A percentile compares a stretch with the other conserved stretches of the same genome.
phyloP scores from a whole-genome alignment of 1,140 invertebrate species.

The Gryllus bimaculatus region DNA sequence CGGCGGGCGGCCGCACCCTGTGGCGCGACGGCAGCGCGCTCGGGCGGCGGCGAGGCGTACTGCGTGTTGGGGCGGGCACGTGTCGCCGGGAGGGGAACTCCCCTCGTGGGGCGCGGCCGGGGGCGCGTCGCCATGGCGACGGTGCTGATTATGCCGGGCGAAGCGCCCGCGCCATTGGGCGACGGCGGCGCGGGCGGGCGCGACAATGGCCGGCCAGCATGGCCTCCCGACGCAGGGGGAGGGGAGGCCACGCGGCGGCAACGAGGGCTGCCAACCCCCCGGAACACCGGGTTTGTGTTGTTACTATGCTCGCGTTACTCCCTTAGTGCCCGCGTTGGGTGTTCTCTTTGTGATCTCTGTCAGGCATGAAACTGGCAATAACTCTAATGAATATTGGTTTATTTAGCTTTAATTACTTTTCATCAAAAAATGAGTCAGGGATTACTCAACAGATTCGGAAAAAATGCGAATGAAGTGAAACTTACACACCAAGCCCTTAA shows the following conservation, averaged over 20 bases:
- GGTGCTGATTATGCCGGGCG: neutral
- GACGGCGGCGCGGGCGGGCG: too few relatives aligned
- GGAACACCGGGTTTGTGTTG: neutral
- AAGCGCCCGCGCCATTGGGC: neutral
- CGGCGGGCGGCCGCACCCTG: neutral
- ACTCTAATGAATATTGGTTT: too few relatives aligned
- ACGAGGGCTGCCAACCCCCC: too few relatives aligned
- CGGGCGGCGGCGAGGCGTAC: neutral
- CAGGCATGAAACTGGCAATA: too few relatives aligned
- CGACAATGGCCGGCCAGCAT: slow-evolving; percentile 2
- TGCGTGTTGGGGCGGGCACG: neutral
- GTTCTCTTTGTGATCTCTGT: neutral
- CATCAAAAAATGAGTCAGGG: too few relatives aligned
- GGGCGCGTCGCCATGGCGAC: neutral
- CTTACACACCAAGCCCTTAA: too few relatives aligned
- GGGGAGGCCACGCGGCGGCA: neutral
- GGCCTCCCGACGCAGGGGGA: neutral
- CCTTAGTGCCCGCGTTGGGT: neutral
- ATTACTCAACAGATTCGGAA: too few relatives aligned
- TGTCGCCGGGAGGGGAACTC: neutral
- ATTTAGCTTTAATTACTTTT: too few relatives aligned
- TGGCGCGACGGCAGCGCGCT: neutral
- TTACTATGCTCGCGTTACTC: neutral
- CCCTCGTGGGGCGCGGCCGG: neutral
- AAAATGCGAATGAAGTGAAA: too few relatives aligned